Evolutionary conservation across 2,797 vertebrate genomes (phyloP).

Genomic region (Pogoniulus pusillus): DNA sequence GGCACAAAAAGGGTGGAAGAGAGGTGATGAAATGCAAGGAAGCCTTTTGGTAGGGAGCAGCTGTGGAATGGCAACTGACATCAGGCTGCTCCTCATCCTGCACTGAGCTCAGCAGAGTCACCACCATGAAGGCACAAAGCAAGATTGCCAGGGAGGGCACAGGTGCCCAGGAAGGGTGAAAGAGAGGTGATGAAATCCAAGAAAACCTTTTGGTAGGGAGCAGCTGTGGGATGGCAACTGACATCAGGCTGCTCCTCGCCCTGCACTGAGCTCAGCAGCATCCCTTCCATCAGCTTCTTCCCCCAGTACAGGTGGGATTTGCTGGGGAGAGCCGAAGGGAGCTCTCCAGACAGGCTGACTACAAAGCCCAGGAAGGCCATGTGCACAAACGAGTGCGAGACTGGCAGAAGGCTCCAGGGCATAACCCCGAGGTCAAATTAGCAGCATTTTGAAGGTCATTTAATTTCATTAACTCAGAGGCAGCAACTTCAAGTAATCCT

Average conservation of each 20-base stretch:
- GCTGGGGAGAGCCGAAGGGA: background rate
- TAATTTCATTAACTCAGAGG: constrained; percentile 74
- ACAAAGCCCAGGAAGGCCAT: background rate
- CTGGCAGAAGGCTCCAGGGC: constrained; percentile 6
- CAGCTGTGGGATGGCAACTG: background rate
- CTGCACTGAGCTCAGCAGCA: background rate
- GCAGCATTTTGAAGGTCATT: constrained; percentile 73
- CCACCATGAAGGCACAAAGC: background rate
- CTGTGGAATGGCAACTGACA: too few relatives aligned
- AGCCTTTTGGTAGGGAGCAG: too few relatives aligned
- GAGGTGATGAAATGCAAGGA: too few relatives aligned
- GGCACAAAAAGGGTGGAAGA: too few relatives aligned
- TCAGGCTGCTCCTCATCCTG: too few relatives aligned
- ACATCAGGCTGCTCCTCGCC: too few relatives aligned
- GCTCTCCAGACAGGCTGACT: background rate
- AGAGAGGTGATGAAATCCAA: background rate
- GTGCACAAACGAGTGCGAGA: constrained; percentile 33
- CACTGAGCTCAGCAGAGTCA: too few relatives aligned
- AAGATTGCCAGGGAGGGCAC: background rate
- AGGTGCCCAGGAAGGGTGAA: background rate
- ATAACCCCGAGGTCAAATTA: constrained; percentile 67
- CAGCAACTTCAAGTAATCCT: constrained; percentile 75
- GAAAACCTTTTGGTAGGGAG: background rate
- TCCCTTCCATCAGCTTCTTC: background rate
- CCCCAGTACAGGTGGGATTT: too few relatives aligned